A percentile compares a stretch with the other conserved stretches of the same genome.
phyloP scores from a whole-genome alignment of 2,888 invertebrate species.

The Candidula unifasciata region DNA sequence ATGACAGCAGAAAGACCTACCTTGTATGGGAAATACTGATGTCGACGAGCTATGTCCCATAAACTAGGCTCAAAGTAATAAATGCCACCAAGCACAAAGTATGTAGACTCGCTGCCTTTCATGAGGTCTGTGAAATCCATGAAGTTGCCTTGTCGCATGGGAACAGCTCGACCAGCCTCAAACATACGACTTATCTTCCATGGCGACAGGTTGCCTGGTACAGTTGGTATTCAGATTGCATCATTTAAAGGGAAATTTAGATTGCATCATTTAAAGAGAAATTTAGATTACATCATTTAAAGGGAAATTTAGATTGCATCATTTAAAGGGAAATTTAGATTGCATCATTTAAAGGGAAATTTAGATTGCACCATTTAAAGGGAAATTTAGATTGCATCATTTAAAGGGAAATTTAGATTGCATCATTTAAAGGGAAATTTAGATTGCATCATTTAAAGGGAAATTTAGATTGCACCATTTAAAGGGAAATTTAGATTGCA shows the following conservation, averaged over 20 bases:
- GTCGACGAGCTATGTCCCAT: conserved; percentile 30
- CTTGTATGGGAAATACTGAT: conserved; percentile 49
- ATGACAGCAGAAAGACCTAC: neutral
- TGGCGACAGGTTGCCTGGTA: conserved; percentile 16
- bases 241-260: neutral
- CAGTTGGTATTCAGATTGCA: neutral
- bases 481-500: no score
- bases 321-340: neutral
- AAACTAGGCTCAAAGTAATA: conserved; percentile 47
- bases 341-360: neutral
- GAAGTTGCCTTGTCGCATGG: conserved; percentile 40
- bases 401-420: neutral
- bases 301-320: neutral
- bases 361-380: no score
- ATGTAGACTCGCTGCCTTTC: neutral
- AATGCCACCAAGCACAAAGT: conserved; percentile 41
- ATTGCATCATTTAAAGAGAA: no score
- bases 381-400: no score
- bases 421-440: neutral
- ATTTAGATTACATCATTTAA: no score
- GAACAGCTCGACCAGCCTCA: conserved; percentile 45
- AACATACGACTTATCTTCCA: conserved; percentile 48
- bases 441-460: neutral
- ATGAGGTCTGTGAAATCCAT: neutral
- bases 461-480: no score